phyloP scores from a whole-genome alignment of 2,113 vertebrate species.

The Ictalurus furcatus region DNA sequence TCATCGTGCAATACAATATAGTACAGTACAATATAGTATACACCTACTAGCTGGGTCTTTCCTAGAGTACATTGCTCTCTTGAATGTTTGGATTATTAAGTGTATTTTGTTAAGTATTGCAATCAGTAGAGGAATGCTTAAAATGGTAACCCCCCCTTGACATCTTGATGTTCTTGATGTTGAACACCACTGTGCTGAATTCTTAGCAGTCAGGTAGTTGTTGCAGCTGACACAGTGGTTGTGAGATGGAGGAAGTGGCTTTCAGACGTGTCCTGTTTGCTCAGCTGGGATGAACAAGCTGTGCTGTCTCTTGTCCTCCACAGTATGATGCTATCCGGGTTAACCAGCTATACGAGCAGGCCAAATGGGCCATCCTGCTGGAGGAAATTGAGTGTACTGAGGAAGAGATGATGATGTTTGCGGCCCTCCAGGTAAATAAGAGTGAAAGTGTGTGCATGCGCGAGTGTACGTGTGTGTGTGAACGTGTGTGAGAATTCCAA shows the following conservation, averaged over 20 bases:
- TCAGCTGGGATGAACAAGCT: conserved; percentile 48
- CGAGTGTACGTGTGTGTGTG: not conserved
- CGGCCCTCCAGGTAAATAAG: conserved; percentile 88
- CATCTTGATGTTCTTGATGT: not conserved
- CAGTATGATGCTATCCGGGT: conserved; percentile 98
- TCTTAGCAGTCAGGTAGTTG: conserved; percentile 16
- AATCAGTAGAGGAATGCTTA: not conserved
- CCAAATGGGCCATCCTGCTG: conserved; percentile 96
- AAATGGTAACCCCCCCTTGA: too few relatives aligned
- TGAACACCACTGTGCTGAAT: not conserved
- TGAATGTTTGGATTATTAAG: not conserved
- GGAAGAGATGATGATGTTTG: conserved; percentile 99
- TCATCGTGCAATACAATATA: not conserved
- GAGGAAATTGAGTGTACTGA: conserved; percentile 99
- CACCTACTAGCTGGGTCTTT: not conserved
- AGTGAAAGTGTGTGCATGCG: not conserved
- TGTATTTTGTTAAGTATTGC: not conserved
- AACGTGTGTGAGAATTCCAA: conserved; percentile 19
- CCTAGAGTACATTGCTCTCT: not conserved
- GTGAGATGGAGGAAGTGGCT: conserved; percentile 37
- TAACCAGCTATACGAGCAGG: conserved; percentile 97
- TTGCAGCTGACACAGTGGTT: conserved; percentile 32
- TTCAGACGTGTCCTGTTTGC: conserved; percentile 41
- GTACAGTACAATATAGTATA: not conserved
- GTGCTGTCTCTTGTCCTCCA: conserved; percentile 28